Evolutionary conservation across 2,113 vertebrate species (phyloP).

Genomic region (Osmerus mordax): DNA sequence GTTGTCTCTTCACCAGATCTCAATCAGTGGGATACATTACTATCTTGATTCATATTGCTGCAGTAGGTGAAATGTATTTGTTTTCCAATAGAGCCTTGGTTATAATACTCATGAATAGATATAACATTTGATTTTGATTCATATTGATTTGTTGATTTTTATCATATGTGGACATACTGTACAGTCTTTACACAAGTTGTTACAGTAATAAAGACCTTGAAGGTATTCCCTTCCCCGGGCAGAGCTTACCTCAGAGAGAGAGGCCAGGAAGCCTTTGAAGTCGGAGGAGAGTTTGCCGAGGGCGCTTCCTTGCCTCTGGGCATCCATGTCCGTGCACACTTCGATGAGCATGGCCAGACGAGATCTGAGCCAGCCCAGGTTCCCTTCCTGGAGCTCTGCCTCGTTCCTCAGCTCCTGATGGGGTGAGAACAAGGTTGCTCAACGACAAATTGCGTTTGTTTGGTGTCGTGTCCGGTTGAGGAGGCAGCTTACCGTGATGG

Average conservation of each 20-base stretch:
- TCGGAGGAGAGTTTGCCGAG: constrained; percentile 81
- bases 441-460: background rate
- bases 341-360: constrained; percentile 78
- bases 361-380: constrained; percentile 84
- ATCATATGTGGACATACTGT: no score
- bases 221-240: background rate
- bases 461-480: background rate
- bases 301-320: constrained; percentile 78
- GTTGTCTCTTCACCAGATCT: no score
- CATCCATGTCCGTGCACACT: constrained; percentile 79
- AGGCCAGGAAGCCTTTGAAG: constrained; percentile 79
- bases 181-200: no score
- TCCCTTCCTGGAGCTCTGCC: constrained; percentile 80
- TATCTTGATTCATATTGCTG: no score
- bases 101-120: no score
- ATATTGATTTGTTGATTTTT: no score
- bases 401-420: constrained; percentile 81
- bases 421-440: background rate
- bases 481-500: constrained; percentile 70
- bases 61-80: no score
- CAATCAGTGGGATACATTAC: no score
- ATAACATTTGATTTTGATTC: no score
- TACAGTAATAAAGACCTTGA: no score
- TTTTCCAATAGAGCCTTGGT: no score
- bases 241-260: constrained; percentile 79